Base-by-base conservation (phyloP, 1,140 invertebrate genomes). In the Scaptodrosophila lebanonensis region DNA sequence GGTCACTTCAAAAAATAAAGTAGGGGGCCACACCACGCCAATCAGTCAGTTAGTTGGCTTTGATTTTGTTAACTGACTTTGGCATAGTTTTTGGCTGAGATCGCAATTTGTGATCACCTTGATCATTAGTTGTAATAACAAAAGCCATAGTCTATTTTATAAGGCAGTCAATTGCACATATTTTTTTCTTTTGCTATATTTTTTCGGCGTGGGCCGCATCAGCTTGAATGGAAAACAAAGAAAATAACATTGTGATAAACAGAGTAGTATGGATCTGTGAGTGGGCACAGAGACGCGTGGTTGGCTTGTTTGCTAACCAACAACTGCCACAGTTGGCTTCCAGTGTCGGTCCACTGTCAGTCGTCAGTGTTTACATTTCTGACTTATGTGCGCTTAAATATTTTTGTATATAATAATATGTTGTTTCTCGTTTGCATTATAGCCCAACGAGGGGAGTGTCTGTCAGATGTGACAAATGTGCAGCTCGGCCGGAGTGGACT, bases 81-180 rank as follows among this genome's bases (percentile, higher is more conserved):
- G 73, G 73, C 73, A 77, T 82, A 77, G 50, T 79, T 77, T 73
- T 66, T n/a, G n/a, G n/a, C n/a, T n/a, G n/a, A n/a, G n/a, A n/a
- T n/a, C n/a, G n/a, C n/a, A 58, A 60, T 60, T 53, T 54, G 61
- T 66, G 52, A 38, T 47, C 52, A 66, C 22, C 13, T 25, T 63
- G 66, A 66, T 66, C 71, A 71, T 65, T 50, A 66, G 51, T 30
- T 35, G 58, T 39, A 36, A n/a, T n/a, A n/a, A n/a, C n/a, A n/a
- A n/a, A n/a, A n/a, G n/a, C n/a, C n/a, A n/a, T 25, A 25, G 8
- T 25, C 8, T 25, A 25, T 25, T 25, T 25, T 25, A 25, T 25
- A 25, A 4, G 8, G n/a, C n/a, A n/a, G n/a, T n/a, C n/a, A n/a
- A n/a, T n/a, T n/a, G n/a, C n/a, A n/a, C 3, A 25, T 25, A 25